These are phyloP conservation scores for Diabrotica virgifera DNA, from an alignment of 1,140 invertebrate genomes.

Conservation along the genomic window DNA sequence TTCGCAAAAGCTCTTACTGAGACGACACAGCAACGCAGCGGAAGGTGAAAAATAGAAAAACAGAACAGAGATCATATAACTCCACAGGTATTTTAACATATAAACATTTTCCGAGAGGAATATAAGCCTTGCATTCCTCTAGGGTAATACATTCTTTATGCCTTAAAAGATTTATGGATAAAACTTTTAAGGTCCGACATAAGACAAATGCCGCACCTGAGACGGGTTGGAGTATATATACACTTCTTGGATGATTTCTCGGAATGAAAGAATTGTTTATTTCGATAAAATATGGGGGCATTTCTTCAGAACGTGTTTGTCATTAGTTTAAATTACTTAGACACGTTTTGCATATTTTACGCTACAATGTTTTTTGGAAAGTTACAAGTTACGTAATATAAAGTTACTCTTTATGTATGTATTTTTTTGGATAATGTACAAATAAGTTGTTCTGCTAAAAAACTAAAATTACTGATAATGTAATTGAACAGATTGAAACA, in stretches of 20 bases:
- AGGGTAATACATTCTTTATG: conserved; percentile 18
- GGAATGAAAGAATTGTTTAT: conserved; percentile 7
- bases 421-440: too few relatives aligned
- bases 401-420: too few relatives aligned
- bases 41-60: neutral
- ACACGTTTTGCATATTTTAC: too few relatives aligned
- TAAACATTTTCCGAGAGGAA: conserved; percentile 6
- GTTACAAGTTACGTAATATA: too few relatives aligned
- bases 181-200: conserved; percentile 17
- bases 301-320: neutral
- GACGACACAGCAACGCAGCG: neutral
- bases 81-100: conserved; percentile 13
- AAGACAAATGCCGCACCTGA: conserved; percentile 15
- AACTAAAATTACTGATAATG: too few relatives aligned
- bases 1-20: neutral
- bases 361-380: too few relatives aligned
- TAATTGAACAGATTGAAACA: too few relatives aligned
- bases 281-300: conserved; percentile 6
- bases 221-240: conserved; percentile 13
- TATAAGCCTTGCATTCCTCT: neutral
- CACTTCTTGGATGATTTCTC: conserved; percentile 4
- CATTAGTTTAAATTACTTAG: too few relatives aligned
- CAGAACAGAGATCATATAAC: conserved; percentile 9
- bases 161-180: conserved; percentile 16
- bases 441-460: too few relatives aligned